A percentile compares a stretch with the other conserved stretches of the same genome.
Evolutionary conservation across 1,140 invertebrate species (phyloP).

Genomic region (Calosoma granatense): DNA sequence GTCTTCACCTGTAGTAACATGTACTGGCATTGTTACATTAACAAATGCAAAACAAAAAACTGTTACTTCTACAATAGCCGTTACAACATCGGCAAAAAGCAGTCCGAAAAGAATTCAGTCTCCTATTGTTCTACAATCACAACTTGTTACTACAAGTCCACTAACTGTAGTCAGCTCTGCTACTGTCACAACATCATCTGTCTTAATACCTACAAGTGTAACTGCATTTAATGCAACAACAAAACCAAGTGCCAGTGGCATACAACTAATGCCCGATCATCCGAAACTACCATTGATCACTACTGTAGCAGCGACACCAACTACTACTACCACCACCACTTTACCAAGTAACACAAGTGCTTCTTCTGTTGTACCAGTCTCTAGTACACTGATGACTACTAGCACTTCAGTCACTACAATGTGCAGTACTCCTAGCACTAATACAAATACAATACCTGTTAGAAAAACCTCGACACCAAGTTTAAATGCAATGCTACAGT

Average conservation of each 20-base stretch:
- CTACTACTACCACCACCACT: conserved; percentile 12
- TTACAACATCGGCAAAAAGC: not conserved
- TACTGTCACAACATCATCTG: not conserved
- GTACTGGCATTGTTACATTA: conserved; percentile 19
- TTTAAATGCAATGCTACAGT: conserved; percentile 32
- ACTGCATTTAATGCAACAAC: conserved; percentile 24
- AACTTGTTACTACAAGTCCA: not conserved
- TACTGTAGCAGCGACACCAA: conserved; percentile 12
- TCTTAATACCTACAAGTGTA: conserved; percentile 34
- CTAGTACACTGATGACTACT: not conserved
- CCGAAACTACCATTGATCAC: conserved; percentile 22
- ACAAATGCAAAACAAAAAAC: conserved; percentile 17
- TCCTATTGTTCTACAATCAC: not conserved
- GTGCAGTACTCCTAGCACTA: conserved; percentile 9
- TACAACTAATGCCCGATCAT: conserved; percentile 24
- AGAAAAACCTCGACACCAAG: conserved; percentile 27
- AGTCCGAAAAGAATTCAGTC: not conserved
- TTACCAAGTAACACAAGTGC: not conserved
- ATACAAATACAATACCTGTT: conserved; percentile 13
- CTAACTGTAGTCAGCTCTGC: not conserved
- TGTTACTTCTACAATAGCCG: conserved; percentile 10
- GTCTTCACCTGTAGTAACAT: conserved; percentile 2
- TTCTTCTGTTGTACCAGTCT: not conserved
- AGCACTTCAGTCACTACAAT: conserved; percentile 11
- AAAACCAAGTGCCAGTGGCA: conserved; percentile 13